Conservation (phyloP, 2,797 vertebrate species). For the Sebastiscus albofasciatus region DNA sequence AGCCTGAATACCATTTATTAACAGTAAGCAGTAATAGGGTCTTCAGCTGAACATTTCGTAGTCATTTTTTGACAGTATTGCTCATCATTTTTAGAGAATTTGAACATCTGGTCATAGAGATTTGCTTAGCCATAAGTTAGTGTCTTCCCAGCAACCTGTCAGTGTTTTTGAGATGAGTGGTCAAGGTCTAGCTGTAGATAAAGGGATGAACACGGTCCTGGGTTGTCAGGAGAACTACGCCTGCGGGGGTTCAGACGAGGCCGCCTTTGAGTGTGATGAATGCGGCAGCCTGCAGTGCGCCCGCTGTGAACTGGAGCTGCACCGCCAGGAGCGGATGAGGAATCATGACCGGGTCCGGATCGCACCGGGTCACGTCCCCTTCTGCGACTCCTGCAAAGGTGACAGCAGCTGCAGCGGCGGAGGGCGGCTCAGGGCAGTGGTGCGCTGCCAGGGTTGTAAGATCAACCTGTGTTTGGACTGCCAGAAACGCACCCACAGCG, state of each 20-base stretch:
- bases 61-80: not conserved
- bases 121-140: not conserved
- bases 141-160: not conserved
- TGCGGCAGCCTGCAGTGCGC: constrained; percentile 94
- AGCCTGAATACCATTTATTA: not conserved
- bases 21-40: not conserved
- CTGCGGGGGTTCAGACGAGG: constrained; percentile 94
- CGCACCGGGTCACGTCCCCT: constrained; percentile 89
- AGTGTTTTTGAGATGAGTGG: constrained; percentile 84
- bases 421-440: constrained; percentile 87
- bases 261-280: constrained; percentile 94
- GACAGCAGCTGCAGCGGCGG: constrained; percentile 74
- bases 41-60: not conserved
- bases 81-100: not conserved
- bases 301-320: constrained; percentile 94
- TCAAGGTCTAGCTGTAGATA: constrained; percentile 85
- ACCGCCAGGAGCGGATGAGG: constrained; percentile 91
- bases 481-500: constrained; percentile 94
- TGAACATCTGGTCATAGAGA: not conserved
- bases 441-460: constrained; percentile 96
- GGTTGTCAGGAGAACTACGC: constrained; percentile 97
- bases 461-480: constrained; percentile 95
- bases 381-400: constrained; percentile 94
- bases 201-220: constrained; percentile 83
- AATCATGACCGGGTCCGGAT: constrained; percentile 95